Base-by-base conservation (phyloP, 23 tunicate genomes). In the Diplosoma virens region DNA sequence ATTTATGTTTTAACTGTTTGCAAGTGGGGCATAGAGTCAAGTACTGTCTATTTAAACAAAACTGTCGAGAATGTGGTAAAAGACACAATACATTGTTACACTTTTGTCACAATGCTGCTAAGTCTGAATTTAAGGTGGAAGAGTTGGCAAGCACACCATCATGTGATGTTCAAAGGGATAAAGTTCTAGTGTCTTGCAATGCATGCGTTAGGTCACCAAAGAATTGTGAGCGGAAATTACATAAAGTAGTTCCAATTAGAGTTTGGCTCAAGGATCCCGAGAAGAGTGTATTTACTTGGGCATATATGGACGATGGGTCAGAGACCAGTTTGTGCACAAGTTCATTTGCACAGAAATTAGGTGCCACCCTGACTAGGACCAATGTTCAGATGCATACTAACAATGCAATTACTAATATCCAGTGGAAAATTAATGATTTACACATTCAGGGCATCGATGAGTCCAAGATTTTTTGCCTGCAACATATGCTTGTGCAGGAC, bases 231-330 rank as follows among this genome's bases (percentile, higher is more conserved):
- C 50, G 14, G 14, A 55, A 11, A 25, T n/a, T 11, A 17, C 22
- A 17, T n/a, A 55, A 55, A 55, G 61, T 55, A 17, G 61, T 18
- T 4, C 61, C 61, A 4, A 25, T 55, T 11, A n/a, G 22, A 25
- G 61, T 55, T 55, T 55, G 61, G 61, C 25, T 24, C 17, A 4
- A 24, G n/a, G 61, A 55, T 18, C 61, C 61, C 22, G 4, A 24
- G 22, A 55, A 55, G 17, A 4, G 5, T 4, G 61, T 4, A 18
- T 55, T 4, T 25, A 55, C 61, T 24, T 55, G 30, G 6, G 69
- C 69, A 4, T 61, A 27, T 61, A 26, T 29, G 34, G 69, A 61
- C 21, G 69, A 61, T 6, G 35, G 69, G 6, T 61, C 69, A 9
- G 69, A 26, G 28, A 3, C 35, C 34, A 61, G 69, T n/a, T 3